A percentile compares a stretch with the other conserved stretches of the same genome.
Evolutionary conservation across 2,797 vertebrate genomes (phyloP).

Genomic region (Alouatta caraya): DNA sequence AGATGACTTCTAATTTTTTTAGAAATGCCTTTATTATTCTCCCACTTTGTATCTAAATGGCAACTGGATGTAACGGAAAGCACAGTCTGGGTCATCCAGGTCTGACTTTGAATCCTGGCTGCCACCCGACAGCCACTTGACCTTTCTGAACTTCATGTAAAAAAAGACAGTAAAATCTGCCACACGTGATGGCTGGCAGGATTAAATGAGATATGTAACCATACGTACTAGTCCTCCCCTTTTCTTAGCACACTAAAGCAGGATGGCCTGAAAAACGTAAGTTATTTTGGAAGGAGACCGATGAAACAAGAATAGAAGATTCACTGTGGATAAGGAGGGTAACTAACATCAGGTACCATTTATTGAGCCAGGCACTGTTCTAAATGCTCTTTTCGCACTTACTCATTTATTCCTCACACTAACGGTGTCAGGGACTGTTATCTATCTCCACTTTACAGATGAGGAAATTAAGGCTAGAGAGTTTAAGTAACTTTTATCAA

Average conservation of each 20-base stretch:
- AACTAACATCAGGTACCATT: neutral
- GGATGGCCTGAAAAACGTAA: neutral
- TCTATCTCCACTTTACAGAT: neutral
- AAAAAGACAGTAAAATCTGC: neutral
- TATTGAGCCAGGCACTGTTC: neutral
- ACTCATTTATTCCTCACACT: neutral
- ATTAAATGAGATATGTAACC: neutral
- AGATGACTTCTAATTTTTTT: neutral
- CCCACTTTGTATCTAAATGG: neutral
- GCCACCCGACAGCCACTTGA: neutral
- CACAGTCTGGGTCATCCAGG: neutral
- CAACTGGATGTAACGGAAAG: neutral
- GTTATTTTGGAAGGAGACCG: slow-evolving; percentile 14
- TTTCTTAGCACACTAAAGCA: neutral
- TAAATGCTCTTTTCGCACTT: neutral
- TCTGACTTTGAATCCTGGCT: neutral
- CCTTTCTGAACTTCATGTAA: neutral
- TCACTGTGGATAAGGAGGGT: neutral
- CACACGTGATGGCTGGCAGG: neutral
- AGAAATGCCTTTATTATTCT: neutral
- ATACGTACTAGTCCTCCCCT: neutral
- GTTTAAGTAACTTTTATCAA: neutral
- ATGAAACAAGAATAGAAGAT: neutral
- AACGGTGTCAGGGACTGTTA: neutral
- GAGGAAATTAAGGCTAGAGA: neutral